Percentiles rank a stretch among this genome's conserved stretches.
Conservation (phyloP, 2,888 invertebrate species). For the Plebejus melissa region DNA sequence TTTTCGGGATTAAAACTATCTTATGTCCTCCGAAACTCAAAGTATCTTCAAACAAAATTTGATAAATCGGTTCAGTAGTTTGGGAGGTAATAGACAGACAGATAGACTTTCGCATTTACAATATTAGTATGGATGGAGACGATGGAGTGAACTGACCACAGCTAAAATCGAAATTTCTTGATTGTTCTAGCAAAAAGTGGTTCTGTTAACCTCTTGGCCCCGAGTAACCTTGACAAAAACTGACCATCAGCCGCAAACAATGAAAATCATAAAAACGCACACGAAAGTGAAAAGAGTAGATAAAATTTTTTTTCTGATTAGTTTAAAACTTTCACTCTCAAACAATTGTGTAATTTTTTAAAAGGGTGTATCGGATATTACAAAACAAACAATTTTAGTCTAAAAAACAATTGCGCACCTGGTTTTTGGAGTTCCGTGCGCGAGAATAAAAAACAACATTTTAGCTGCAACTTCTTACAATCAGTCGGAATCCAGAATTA, state of each 20-base stretch:
- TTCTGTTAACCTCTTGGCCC: slow-evolving; percentile 7
- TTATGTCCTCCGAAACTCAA: too few species aligned
- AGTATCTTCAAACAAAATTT: too few species aligned
- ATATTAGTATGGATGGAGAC: too few species aligned
- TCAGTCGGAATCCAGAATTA: too few species aligned
- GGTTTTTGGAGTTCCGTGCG: slow-evolving; percentile 43
- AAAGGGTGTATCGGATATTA: slow-evolving; percentile 61
- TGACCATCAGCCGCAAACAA: slow-evolving; percentile 19
- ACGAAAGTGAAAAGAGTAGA: slow-evolving; percentile 19
- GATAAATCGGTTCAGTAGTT: too few species aligned
- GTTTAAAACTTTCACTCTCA: slow-evolving; percentile 60
- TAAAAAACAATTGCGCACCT: slow-evolving; percentile 70
- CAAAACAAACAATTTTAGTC: slow-evolving; percentile 60
- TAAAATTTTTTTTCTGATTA: slow-evolving; percentile 32
- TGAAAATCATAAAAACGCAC: slow-evolving; percentile 21
- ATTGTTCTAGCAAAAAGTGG: slow-evolving; percentile 24
- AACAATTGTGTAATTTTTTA: slow-evolving; percentile 44
- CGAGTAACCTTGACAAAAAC: slow-evolving; percentile 29
- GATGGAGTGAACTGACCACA: background rate
- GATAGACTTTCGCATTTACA: too few species aligned
- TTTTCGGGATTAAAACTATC: too few species aligned
- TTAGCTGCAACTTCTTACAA: too few species aligned
- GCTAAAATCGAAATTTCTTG: slow-evolving; percentile 3
- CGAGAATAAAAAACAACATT: background rate
- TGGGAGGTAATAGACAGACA: too few species aligned